phyloP scores from a whole-genome alignment of 2,888 invertebrate genomes.

The Colostygia pectinataria region DNA sequence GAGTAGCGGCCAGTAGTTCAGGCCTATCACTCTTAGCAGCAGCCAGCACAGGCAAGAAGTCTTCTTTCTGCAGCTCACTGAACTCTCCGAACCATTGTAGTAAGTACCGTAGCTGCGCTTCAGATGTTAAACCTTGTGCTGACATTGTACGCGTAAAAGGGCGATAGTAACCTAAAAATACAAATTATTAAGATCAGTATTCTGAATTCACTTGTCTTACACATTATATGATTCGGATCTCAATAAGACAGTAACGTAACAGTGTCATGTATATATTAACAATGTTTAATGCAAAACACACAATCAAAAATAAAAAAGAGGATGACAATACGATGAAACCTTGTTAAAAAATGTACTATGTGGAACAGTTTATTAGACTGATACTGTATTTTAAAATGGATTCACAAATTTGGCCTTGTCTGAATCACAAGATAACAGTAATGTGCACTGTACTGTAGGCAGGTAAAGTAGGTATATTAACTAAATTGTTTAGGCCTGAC shows the following conservation, averaged over 20 bases:
- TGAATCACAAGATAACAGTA: constrained; percentile 12
- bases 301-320: no score
- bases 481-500: no score
- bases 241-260: no score
- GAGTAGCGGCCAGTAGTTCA: constrained; percentile 87
- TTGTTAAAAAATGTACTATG: no score
- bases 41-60: constrained; percentile 90
- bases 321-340: no score
- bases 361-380: no score
- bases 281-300: no score
- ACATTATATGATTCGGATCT: no score
- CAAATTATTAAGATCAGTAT: background rate
- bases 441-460: no score
- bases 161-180: constrained; percentile 49
- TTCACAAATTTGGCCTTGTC: constrained; percentile 6
- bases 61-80: constrained; percentile 93
- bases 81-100: constrained; percentile 95
- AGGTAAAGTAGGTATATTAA: no score
- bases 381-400: background rate
- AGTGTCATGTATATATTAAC: no score
- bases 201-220: no score
- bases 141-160: constrained; percentile 75
- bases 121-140: constrained; percentile 82
- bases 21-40: constrained; percentile 84
- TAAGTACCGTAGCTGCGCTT: constrained; percentile 91